Evolutionary conservation across 2,113 vertebrate species (phyloP).

Genomic region (Opisthocomus hoazin): DNA sequence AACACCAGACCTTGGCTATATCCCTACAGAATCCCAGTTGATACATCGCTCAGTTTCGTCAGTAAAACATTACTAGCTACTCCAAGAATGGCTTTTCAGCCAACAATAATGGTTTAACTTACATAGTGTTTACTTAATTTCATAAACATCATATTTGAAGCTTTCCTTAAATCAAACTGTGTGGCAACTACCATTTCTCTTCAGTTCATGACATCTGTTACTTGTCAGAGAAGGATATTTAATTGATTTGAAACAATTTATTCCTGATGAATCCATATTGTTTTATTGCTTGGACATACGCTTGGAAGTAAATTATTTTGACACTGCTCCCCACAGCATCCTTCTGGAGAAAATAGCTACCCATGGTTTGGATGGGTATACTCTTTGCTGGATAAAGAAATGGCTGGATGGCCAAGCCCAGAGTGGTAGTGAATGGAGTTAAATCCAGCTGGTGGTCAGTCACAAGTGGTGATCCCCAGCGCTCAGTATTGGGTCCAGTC

Average conservation of each 20-base stretch:
- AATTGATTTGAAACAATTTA: background rate
- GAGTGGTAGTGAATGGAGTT: too few species aligned
- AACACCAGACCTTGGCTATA: background rate
- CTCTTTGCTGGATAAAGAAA: too few species aligned
- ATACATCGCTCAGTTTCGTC: background rate
- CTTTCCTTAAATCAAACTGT: background rate
- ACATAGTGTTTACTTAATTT: background rate
- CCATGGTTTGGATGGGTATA: too few species aligned
- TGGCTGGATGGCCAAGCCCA: too few species aligned
- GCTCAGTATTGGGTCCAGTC: too few species aligned
- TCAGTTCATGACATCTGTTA: background rate
- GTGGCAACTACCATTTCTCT: background rate
- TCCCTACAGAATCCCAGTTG: background rate
- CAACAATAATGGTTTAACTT: background rate
- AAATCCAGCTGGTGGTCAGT: too few species aligned
- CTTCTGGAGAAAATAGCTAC: too few species aligned
- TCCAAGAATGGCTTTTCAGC: background rate
- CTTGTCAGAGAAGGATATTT: background rate
- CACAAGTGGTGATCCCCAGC: too few species aligned
- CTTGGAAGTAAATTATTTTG: too few species aligned
- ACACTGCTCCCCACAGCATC: too few species aligned
- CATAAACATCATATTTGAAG: background rate
- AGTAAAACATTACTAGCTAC: background rate
- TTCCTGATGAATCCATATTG: background rate
- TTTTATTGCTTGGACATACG: background rate